phyloP scores from a whole-genome alignment of 53 echinoderm and acorn worm species.

The Hippasteria phrygiana region DNA sequence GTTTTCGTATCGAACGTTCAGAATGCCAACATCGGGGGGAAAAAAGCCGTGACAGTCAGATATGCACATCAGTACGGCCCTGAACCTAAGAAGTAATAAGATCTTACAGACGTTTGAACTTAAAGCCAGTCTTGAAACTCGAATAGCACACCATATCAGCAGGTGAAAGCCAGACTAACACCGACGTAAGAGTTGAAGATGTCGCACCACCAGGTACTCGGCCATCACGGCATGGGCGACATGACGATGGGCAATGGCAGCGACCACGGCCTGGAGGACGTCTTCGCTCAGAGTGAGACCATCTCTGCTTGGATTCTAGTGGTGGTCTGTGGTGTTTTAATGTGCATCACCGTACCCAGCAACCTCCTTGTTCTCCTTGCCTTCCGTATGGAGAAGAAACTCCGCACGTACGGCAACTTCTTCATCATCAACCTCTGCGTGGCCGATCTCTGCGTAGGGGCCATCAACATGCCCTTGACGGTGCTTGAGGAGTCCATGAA shows the following conservation, averaged over 20 bases:
- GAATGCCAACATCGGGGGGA: too few relatives aligned
- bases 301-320: constrained; percentile 50
- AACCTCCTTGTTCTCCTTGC: constrained; percentile 56
- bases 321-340: constrained; percentile 15
- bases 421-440: constrained; percentile 60
- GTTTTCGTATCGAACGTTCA: too few relatives aligned
- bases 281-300: constrained; percentile 5
- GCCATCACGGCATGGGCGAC: constrained; percentile 10
- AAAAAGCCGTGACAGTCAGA: too few relatives aligned
- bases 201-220: constrained; percentile 30
- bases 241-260: constrained; percentile 46
- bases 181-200: not conserved
- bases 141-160: too few relatives aligned
- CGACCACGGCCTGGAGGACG: not conserved
- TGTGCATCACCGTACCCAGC: constrained; percentile 44
- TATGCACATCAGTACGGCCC: too few relatives aligned
- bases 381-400: constrained; percentile 31
- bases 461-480: constrained; percentile 58
- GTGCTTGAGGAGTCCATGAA: constrained; percentile 15
- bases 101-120: too few relatives aligned
- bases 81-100: too few relatives aligned
- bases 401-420: constrained; percentile 54
- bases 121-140: too few relatives aligned
- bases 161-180: too few relatives aligned
- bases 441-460: constrained; percentile 46